Percentiles rank a stretch among this genome's conserved stretches.
These are phyloP conservation scores for Hesperophylax magnus DNA, from an alignment of 1,140 invertebrate species.

Conservation along the genomic window DNA sequence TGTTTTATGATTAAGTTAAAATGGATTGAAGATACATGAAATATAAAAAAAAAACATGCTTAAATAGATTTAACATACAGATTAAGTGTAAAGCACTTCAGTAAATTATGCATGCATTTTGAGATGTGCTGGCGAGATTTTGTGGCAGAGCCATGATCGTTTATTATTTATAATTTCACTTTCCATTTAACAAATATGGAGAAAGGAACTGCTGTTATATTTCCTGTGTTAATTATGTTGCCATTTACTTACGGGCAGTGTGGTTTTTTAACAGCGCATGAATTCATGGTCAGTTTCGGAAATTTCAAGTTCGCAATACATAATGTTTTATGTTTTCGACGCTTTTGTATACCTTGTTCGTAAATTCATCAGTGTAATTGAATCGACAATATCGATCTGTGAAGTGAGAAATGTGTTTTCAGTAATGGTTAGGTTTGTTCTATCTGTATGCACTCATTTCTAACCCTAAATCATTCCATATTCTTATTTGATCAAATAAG, in stretches of 20 bases:
- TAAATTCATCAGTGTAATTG: slow-evolving; percentile 5
- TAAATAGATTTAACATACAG: too few species aligned
- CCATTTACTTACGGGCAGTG: slow-evolving; percentile 11
- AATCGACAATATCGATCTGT: background rate
- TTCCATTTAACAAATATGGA: slow-evolving; percentile 24
- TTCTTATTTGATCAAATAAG: slow-evolving; percentile 1
- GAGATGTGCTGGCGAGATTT: slow-evolving; percentile 13
- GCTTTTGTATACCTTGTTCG: background rate
- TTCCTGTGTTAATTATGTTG: slow-evolving; percentile 18
- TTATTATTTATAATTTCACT: slow-evolving; percentile 17
- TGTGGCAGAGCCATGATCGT: background rate
- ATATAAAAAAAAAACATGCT: too few species aligned
- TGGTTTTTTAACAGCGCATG: slow-evolving; percentile 18
- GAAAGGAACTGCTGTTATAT: slow-evolving; percentile 11
- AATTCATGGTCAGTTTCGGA: background rate
- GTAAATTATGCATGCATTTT: slow-evolving; percentile 22
- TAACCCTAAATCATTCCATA: background rate
- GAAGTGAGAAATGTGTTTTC: slow-evolving; percentile 34
- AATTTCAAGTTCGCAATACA: slow-evolving; percentile 2
- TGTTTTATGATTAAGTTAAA: too few species aligned
- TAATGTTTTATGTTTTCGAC: slow-evolving; percentile 2
- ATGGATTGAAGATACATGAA: too few species aligned
- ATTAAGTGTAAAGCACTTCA: too few species aligned
- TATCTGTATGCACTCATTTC: background rate
- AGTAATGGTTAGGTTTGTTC: slow-evolving; percentile 15